A percentile compares a stretch with the other conserved stretches of the same genome.
phyloP scores from a whole-genome alignment of 2,888 invertebrate genomes.

The Drosophila koepferae region DNA sequence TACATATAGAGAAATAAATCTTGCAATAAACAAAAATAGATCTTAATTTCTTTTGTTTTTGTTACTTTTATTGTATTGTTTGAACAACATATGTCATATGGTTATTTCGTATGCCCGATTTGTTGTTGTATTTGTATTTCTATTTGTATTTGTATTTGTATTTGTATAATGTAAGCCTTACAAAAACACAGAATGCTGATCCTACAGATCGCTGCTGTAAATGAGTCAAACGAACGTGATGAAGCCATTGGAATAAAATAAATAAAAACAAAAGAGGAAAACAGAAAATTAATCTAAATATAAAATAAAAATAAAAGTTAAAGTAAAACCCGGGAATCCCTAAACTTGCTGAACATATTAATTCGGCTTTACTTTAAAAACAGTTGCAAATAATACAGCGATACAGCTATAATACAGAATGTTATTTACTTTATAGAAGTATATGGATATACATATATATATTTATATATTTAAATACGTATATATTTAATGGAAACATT shows the following conservation, averaged over 20 bases:
- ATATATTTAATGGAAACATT: constrained; percentile 63
- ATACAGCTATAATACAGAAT: constrained; percentile 62
- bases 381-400: constrained; percentile 47
- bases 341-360: constrained; percentile 41
- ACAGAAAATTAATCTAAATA: neutral
- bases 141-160: constrained; percentile 24
- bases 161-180: constrained; percentile 46
- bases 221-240: constrained; percentile 52
- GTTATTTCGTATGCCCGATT: constrained; percentile 17
- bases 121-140: constrained; percentile 26
- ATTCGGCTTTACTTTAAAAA: constrained; percentile 59
- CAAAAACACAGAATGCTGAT: constrained; percentile 26
- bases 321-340: constrained; percentile 34
- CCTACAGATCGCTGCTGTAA: constrained; percentile 23
- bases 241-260: constrained; percentile 42
- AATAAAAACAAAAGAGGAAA: neutral
- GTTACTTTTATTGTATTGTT: neutral
- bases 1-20: constrained; percentile 7
- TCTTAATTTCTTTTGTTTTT: constrained; percentile 1
- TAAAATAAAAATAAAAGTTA: neutral
- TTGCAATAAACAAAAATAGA: constrained; percentile 23
- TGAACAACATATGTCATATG: constrained; percentile 5
- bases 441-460: constrained; percentile 18
- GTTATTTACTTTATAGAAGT: constrained; percentile 79
- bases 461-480: constrained; percentile 31